A percentile compares a stretch with the other conserved stretches of the same genome.
Evolutionary conservation across 2,797 vertebrate genomes (phyloP).

Genomic region (Protosalanx chinensis): DNA sequence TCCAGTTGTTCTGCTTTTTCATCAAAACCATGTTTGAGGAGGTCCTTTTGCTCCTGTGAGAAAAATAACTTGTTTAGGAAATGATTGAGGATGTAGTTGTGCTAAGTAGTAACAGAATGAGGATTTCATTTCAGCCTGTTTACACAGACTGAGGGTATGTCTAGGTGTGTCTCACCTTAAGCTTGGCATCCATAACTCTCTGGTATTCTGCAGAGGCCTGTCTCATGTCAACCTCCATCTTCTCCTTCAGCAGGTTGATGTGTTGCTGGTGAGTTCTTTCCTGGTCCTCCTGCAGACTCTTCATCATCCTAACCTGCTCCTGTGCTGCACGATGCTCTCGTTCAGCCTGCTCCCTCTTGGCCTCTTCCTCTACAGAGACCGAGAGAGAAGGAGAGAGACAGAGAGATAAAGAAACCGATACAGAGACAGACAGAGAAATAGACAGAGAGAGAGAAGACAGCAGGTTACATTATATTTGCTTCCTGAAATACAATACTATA

Average conservation of each 20-base stretch:
- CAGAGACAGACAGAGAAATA: too few relatives aligned
- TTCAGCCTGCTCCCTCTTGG: conserved; percentile 3
- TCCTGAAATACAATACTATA: too few relatives aligned
- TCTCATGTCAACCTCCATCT: conserved; percentile 17
- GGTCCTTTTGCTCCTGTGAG: not conserved
- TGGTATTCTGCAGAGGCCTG: conserved; percentile 10
- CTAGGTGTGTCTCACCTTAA: not conserved
- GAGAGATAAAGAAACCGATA: too few relatives aligned
- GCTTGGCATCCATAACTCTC: conserved; percentile 4
- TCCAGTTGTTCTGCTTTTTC: not conserved
- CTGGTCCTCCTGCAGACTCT: conserved; percentile 3
- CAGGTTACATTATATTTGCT: too few relatives aligned
- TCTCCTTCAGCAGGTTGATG: conserved; percentile 22
- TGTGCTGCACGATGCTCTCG: not conserved
- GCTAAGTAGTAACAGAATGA: not conserved
- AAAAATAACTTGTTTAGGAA: not conserved
- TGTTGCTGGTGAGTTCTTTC: conserved; percentile 16
- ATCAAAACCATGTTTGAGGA: conserved; percentile 1
- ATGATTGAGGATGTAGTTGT: not conserved
- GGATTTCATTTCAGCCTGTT: not conserved
- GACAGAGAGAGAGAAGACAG: too few relatives aligned
- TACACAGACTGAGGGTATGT: not conserved
- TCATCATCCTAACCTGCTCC: not conserved
- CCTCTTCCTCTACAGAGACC: conserved; percentile 5
- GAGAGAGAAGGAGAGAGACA: not conserved